phyloP scores from a whole-genome alignment of 2,888 invertebrate species.

The Phengaris arion region DNA sequence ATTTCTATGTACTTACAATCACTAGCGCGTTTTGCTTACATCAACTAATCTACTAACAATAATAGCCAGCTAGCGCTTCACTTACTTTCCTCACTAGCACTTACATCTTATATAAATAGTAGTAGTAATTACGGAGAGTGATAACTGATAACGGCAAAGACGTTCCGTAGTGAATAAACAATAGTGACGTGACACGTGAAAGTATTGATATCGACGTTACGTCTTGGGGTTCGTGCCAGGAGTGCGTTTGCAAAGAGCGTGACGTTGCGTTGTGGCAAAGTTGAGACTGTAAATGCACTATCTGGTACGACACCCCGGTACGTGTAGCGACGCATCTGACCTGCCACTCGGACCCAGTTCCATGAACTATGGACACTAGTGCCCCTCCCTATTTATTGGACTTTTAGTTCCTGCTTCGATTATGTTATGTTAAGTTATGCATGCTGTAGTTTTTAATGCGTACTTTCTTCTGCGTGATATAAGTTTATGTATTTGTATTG shows the following conservation, averaged over 20 bases:
- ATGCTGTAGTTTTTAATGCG: slow-evolving; percentile 34
- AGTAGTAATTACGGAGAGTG: neutral
- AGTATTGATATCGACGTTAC: slow-evolving; percentile 59
- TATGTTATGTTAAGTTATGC: slow-evolving; percentile 34
- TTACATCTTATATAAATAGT: neutral
- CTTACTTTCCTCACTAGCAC: neutral
- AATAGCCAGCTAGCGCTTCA: neutral
- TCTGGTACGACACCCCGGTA: slow-evolving; percentile 98
- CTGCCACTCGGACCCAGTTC: slow-evolving; percentile 40
- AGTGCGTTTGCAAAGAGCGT: slow-evolving; percentile 95
- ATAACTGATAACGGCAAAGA: slow-evolving; percentile 62
- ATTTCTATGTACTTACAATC: slow-evolving; percentile 6
- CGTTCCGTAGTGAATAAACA: slow-evolving; percentile 64
- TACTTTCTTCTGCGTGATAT: slow-evolving; percentile 37
- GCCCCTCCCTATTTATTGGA: slow-evolving; percentile 27
- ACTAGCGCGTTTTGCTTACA: neutral
- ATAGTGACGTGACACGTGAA: slow-evolving; percentile 61
- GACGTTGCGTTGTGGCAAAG: slow-evolving; percentile 74
- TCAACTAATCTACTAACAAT: neutral
- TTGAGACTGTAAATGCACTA: slow-evolving; percentile 98
- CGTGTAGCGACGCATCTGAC: slow-evolving; percentile 72
- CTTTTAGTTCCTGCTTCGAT: slow-evolving; percentile 13
- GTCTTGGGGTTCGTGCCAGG: slow-evolving; percentile 97
- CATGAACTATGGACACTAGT: slow-evolving; percentile 21
- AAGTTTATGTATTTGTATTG: slow-evolving; percentile 33